Conservation (phyloP, 2,888 invertebrate species). For the Macaria notata region DNA sequence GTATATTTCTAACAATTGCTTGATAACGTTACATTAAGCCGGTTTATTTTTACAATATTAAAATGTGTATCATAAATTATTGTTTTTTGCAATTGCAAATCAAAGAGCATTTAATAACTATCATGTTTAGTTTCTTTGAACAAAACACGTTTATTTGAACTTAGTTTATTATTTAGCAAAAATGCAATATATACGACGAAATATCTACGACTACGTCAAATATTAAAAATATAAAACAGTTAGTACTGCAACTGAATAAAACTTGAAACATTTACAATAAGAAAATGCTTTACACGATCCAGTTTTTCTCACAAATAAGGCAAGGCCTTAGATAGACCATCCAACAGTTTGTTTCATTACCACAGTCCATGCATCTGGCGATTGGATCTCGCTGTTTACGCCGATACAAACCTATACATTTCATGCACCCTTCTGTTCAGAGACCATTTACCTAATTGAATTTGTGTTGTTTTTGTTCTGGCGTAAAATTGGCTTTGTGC, state of each 20-base stretch:
- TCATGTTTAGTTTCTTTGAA: too few relatives aligned
- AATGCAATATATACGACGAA: too few relatives aligned
- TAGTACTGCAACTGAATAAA: too few relatives aligned
- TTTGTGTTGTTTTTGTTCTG: conserved; percentile 73
- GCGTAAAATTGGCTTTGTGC: conserved; percentile 74
- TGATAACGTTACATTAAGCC: conserved; percentile 7
- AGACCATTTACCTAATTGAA: conserved; percentile 76
- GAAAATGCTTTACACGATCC: too few relatives aligned
- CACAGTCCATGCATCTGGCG: conserved; percentile 52
- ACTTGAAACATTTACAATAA: too few relatives aligned
- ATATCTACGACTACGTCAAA: too few relatives aligned
- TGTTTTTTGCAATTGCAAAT: not conserved
- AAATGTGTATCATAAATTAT: conserved; percentile 1
- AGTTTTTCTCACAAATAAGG: too few relatives aligned
- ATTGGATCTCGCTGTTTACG: conserved; percentile 63
- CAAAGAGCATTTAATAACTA: not conserved
- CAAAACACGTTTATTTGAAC: too few relatives aligned
- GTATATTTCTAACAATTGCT: conserved; percentile 2
- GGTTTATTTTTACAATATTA: not conserved
- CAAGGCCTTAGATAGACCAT: too few relatives aligned
- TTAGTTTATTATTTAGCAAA: too few relatives aligned
- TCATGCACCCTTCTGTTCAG: conserved; percentile 54
- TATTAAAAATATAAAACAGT: too few relatives aligned
- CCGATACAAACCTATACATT: conserved; percentile 58
- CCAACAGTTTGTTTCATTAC: too few relatives aligned